A percentile compares a stretch with the other conserved stretches of the same genome.
phyloP scores from a whole-genome alignment of 2,113 vertebrate genomes.

The Amblyopsis rosae region DNA sequence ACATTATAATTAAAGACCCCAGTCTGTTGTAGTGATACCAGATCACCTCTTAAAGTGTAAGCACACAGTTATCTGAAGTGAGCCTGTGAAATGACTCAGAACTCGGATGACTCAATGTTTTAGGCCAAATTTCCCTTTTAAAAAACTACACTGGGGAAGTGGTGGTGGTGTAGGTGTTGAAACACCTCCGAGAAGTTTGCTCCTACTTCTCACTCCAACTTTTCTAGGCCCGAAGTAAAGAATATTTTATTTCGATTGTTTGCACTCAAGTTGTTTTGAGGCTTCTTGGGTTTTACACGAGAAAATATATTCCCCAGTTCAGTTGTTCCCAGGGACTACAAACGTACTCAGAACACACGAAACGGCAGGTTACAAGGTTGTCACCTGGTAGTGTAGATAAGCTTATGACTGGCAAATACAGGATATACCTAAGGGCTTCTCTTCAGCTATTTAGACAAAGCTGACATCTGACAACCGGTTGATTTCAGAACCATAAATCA shows the following conservation, averaged over 20 bases:
- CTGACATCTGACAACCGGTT: no score
- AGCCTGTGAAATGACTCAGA: constrained; percentile 5
- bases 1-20: constrained; percentile 5
- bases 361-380: no score
- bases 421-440: no score
- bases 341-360: no score
- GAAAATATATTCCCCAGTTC: no score
- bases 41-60: constrained; percentile 8
- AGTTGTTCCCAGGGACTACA: no score
- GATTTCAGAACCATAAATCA: background rate
- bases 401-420: no score
- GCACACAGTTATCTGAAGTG: constrained; percentile 6
- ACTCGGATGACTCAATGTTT: background rate
- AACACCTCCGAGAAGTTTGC: background rate
- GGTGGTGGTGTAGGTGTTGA: background rate
- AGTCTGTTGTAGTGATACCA: background rate
- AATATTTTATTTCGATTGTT: background rate
- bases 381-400: no score
- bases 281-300: no score
- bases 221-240: background rate
- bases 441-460: background rate
- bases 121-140: background rate
- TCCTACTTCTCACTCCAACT: no score
- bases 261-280: background rate
- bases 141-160: constrained; percentile 5